Conservation (phyloP, 2,797 vertebrate species). For the Petrocephalus schoutedeni region DNA sequence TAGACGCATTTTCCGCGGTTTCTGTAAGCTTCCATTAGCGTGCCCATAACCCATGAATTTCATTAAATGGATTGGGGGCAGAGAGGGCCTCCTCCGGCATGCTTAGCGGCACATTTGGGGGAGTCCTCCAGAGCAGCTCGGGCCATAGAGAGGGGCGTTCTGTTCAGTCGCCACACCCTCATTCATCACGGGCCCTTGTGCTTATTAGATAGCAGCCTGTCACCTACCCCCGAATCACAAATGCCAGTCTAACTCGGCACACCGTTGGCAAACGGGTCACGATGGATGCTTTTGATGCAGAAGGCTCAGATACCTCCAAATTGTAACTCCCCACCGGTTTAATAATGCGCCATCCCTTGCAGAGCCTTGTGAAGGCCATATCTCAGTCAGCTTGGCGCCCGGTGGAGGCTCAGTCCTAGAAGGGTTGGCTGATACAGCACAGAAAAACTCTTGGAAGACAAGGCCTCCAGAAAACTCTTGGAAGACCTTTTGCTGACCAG, state of each 20-base stretch:
- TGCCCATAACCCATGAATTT: conserved; percentile 4
- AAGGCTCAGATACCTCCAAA: neutral
- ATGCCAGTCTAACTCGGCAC: neutral
- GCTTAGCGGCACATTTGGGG: neutral
- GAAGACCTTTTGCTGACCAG: neutral
- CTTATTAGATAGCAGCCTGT: conserved; percentile 9
- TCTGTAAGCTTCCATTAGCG: neutral
- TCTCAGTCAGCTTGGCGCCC: neutral
- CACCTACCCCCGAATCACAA: neutral
- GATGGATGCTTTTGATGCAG: neutral
- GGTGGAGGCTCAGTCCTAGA: neutral
- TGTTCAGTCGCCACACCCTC: neutral
- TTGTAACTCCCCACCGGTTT: neutral
- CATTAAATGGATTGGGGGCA: neutral
- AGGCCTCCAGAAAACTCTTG: neutral
- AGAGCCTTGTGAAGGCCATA: neutral
- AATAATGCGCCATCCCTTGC: neutral
- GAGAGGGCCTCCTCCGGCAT: neutral
- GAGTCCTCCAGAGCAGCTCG: neutral
- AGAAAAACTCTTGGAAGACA: neutral
- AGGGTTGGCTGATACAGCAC: neutral
- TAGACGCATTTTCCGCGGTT: neutral
- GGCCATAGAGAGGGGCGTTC: neutral
- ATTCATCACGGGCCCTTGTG: neutral
- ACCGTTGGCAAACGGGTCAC: neutral